phyloP scores from a whole-genome alignment of 1,140 invertebrate species.

The Drosophila quadrilineata region DNA sequence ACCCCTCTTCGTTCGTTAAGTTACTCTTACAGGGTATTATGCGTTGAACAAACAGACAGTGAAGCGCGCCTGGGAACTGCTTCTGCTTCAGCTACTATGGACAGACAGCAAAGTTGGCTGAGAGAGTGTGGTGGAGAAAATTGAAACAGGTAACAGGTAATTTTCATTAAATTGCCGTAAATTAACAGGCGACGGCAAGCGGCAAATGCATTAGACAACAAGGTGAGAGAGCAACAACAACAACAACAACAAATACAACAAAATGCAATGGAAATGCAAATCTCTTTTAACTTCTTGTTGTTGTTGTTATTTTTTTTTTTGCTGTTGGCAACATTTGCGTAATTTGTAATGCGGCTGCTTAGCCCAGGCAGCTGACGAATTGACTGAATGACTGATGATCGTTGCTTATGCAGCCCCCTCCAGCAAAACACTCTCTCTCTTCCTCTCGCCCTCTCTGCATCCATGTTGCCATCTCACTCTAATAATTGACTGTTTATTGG shows the following conservation, averaged over 20 bases:
- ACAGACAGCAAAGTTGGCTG: not conserved
- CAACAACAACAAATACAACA: slow-evolving; percentile 28
- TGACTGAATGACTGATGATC: slow-evolving; percentile 42
- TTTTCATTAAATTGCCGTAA: slow-evolving; percentile 75
- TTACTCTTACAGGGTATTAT: not conserved
- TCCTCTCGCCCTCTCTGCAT: not conserved
- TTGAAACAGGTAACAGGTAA: slow-evolving; percentile 28
- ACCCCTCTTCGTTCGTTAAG: too few species aligned
- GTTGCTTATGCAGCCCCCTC: slow-evolving; percentile 48
- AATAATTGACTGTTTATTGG: slow-evolving; percentile 78
- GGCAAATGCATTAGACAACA: slow-evolving; percentile 55
- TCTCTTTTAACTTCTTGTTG: slow-evolving; percentile 18
- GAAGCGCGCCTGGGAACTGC: slow-evolving; percentile 30
- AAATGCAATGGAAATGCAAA: slow-evolving; percentile 44
- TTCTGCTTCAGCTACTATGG: not conserved
- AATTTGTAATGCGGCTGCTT: slow-evolving; percentile 43
- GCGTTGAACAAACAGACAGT: slow-evolving; percentile 30
- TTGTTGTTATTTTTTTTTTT: slow-evolving; percentile 27
- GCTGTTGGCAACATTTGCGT: slow-evolving; percentile 69
- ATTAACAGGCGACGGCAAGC: slow-evolving; percentile 44
- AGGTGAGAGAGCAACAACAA: slow-evolving; percentile 50
- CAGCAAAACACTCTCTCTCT: slow-evolving; percentile 19
- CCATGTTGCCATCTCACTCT: slow-evolving; percentile 22
- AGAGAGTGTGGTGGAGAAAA: too few species aligned
- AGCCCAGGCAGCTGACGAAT: slow-evolving; percentile 33